Base-by-base conservation (phyloP, 2,888 invertebrate species). In the Heterodera filipjevi region DNA sequence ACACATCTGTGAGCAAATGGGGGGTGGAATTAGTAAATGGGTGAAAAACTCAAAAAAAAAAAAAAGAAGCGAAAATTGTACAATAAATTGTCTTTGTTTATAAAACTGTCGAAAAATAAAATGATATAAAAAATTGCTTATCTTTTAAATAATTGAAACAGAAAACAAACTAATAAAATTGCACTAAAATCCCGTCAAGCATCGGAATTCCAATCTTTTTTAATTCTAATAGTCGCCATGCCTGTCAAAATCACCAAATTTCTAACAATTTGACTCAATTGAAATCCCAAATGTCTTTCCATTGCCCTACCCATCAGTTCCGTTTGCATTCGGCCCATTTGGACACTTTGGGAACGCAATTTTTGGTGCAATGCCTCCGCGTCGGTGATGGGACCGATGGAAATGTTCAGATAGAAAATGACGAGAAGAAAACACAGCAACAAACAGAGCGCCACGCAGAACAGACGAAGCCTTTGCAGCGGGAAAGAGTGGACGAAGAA, bases 1-100 rank as follows among this genome's bases (percentile, higher is more conserved):
- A 44, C 30, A 59, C 75, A 75, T 75, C 75, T 75, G 22, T 49
- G 49, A 49, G 16, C 49, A 19, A 49, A 14, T 49, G 16, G 8
- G 8, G 49, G 14, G 12, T 14, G 64, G 16, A 22, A 22, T 2
- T 12, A 8, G 64, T 22, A 64, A 64, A 64, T 27, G 64, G 64
- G n/a, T 27, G n/a, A 64, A 8, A 22, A 22, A 22, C 64, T 49
- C 14, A 12, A 19, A 49, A 49, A 49, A 44, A 10, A 12, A 44
- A 44, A 44, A 44, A 44, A 44, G 12, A 44, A 44, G 8, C 44
- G 44, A 44, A 44, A 10, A 10, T 44, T 12, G 44, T 5, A 44
- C n/a, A n/a, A n/a, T n/a, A n/a, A n/a, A n/a, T n/a, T n/a, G n/a
- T n/a, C n/a, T n/a, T n/a, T n/a, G n/a, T n/a, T n/a, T n/a, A n/a